Percentiles rank a stretch among this genome's conserved stretches.
Conservation (phyloP, 2,888 invertebrate species). For the Galeopsomyia nigrocyanea region DNA sequence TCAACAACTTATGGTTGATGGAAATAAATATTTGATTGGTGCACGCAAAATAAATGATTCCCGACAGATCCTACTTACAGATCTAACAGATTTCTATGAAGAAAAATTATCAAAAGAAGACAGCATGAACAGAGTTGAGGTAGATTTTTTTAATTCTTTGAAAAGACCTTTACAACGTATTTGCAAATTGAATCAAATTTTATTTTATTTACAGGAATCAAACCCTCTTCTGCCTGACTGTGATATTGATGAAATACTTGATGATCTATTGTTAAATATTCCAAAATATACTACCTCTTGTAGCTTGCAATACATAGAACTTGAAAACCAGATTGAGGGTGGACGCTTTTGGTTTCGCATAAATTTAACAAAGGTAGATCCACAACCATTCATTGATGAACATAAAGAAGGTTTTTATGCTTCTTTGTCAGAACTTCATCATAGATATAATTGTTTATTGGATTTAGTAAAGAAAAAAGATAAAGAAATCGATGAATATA, state of each 20-base stretch:
- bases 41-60: conserved; percentile 33
- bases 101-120: conserved; percentile 52
- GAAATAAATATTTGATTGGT: conserved; percentile 48
- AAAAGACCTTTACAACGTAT: neutral
- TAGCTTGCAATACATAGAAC: conserved; percentile 52
- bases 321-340: conserved; percentile 54
- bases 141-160: conserved; percentile 39
- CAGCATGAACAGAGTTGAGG: conserved; percentile 55
- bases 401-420: conserved; percentile 58
- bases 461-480: conserved; percentile 61
- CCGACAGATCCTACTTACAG: conserved; percentile 50
- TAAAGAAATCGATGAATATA: conserved; percentile 62
- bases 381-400: conserved; percentile 55
- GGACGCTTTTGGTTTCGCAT: conserved; percentile 58
- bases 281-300: conserved; percentile 50
- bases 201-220: conserved; percentile 52
- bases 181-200: neutral
- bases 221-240: conserved; percentile 58
- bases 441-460: conserved; percentile 54
- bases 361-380: conserved; percentile 53
- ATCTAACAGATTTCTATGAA: conserved; percentile 54
- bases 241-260: conserved; percentile 52
- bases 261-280: conserved; percentile 56
- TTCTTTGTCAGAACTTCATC: conserved; percentile 53
- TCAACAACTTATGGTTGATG: conserved; percentile 49